Conservation (phyloP, 2,797 vertebrate species). For the Microctenopoma stevenorrisi region DNA sequence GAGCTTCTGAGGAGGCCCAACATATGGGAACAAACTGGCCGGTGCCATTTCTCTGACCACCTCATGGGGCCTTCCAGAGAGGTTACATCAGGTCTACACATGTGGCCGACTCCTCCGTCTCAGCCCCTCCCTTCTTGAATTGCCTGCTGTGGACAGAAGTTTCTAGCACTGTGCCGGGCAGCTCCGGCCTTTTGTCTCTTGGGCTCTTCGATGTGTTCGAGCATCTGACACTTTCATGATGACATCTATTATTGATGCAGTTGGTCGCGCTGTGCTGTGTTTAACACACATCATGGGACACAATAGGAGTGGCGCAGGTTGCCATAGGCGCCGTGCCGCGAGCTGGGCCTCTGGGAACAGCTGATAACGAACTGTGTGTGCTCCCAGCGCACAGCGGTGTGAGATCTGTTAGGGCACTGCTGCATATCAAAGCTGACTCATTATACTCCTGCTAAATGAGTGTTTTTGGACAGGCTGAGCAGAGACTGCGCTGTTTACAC, state of each 20-base stretch:
- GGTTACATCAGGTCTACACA: conserved; percentile 66
- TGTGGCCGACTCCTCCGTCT: conserved; percentile 44
- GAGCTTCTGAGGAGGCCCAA: conserved; percentile 14
- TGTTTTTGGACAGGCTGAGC: neutral
- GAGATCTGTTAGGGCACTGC: conserved; percentile 44
- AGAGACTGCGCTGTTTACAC: neutral
- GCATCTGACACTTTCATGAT: conserved; percentile 32
- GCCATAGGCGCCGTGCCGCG: conserved; percentile 65
- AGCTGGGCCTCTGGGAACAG: conserved; percentile 68
- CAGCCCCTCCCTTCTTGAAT: conserved; percentile 43
- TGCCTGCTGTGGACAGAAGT: conserved; percentile 41
- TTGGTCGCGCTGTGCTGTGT: conserved; percentile 62
- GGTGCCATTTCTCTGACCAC: conserved; percentile 19
- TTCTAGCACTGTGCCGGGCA: conserved; percentile 39
- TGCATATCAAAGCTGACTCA: conserved; percentile 48
- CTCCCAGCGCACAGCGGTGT: conserved; percentile 42
- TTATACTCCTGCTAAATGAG: conserved; percentile 18
- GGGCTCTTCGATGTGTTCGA: conserved; percentile 25
- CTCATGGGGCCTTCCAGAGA: conserved; percentile 31
- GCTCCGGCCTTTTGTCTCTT: neutral
- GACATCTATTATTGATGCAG: conserved; percentile 81
- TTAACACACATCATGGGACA: conserved; percentile 69
- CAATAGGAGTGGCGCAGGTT: conserved; percentile 69
- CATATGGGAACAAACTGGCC: conserved; percentile 23
- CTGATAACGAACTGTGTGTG: conserved; percentile 71